phyloP scores from a whole-genome alignment of 2,888 invertebrate genomes.

The Pammene aurita region DNA sequence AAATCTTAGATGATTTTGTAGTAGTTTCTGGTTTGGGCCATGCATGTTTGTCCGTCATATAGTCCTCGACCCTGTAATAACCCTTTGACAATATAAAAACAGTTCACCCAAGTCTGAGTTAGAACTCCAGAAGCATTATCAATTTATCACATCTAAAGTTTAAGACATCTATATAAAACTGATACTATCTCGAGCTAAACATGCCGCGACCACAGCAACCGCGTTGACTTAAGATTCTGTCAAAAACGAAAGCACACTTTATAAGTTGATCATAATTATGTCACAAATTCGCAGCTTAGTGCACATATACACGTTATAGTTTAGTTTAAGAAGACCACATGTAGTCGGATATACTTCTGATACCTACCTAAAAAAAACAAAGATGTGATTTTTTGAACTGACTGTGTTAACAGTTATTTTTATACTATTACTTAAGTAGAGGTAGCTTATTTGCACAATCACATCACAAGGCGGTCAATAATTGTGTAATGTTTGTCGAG shows the following conservation, averaged over 20 bases:
- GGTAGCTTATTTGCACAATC: constrained; percentile 37
- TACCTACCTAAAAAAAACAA: constrained; percentile 5
- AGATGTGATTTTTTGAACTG: constrained; percentile 1
- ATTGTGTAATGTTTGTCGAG: constrained; percentile 37
- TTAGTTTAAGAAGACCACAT: too few relatives aligned
- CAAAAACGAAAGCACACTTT: constrained; percentile 14
- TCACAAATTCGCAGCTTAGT: too few relatives aligned
- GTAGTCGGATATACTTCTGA: too few relatives aligned
- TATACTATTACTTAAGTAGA: constrained; percentile 33
- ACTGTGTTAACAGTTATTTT: constrained; percentile 35
- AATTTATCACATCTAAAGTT: constrained; percentile 13
- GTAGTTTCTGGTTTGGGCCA: too few relatives aligned
- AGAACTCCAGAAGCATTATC: background rate
- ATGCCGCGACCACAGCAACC: constrained; percentile 11
- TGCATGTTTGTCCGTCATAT: too few relatives aligned
- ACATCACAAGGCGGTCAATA: constrained; percentile 36
- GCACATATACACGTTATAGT: too few relatives aligned
- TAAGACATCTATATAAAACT: constrained; percentile 14
- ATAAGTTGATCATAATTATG: too few relatives aligned
- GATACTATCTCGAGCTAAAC: constrained; percentile 15
- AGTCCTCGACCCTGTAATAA: too few relatives aligned
- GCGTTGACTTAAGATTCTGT: constrained; percentile 18
- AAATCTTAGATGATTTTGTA: too few relatives aligned
- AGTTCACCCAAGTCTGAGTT: background rate
- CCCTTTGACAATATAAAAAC: background rate